phyloP scores from a whole-genome alignment of 1,140 invertebrate genomes.

The Megalonaias nervosa region DNA sequence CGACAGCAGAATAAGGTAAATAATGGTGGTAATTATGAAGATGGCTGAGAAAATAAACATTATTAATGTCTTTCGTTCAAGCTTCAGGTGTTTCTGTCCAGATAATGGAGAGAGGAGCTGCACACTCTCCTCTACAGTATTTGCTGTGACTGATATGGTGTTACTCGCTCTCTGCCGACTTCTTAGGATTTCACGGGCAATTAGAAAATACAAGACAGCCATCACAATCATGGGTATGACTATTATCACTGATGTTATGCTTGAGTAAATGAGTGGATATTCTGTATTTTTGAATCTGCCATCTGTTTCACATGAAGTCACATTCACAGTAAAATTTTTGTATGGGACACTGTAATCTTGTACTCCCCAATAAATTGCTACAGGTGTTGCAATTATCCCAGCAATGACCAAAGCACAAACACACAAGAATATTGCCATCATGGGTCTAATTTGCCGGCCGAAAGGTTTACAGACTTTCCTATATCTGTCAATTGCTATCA shows the following conservation, averaged over 20 bases:
- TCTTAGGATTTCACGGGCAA: not conserved
- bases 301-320: slow-evolving; percentile 30
- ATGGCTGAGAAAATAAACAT: slow-evolving; percentile 13
- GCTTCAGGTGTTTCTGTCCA: too few relatives aligned
- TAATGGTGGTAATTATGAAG: slow-evolving; percentile 17
- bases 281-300: not conserved
- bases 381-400: too few relatives aligned
- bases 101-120: not conserved
- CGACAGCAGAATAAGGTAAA: slow-evolving; percentile 11
- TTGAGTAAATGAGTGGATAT: slow-evolving; percentile 6
- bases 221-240: slow-evolving; percentile 7
- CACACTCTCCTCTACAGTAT: not conserved
- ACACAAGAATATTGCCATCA: not conserved
- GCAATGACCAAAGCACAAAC: not conserved
- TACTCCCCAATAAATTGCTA: too few relatives aligned
- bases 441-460: slow-evolving; percentile 30
- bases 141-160: not conserved
- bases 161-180: not conserved
- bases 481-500: slow-evolving; percentile 46
- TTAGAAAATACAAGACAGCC: slow-evolving; percentile 11
- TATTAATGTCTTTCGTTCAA: slow-evolving; percentile 12
- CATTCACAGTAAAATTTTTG: slow-evolving; percentile 3
- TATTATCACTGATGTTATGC: slow-evolving; percentile 1
- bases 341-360: not conserved
- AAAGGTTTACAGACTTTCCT: slow-evolving; percentile 46